Evolutionary conservation across 2,888 invertebrate species (phyloP).

Genomic region (Drosophila meridionalis): DNA sequence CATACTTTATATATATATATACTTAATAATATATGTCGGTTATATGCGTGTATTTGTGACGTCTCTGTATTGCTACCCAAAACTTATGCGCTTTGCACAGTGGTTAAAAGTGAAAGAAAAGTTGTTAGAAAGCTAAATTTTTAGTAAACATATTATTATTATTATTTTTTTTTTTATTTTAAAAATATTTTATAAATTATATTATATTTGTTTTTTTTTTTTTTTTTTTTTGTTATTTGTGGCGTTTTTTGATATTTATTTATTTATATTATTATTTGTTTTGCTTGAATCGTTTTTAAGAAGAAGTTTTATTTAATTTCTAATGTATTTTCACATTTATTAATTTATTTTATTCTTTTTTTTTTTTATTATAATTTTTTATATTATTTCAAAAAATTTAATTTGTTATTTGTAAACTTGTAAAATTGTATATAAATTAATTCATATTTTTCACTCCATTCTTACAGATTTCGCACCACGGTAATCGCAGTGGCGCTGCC

Average conservation of each 20-base stretch:
- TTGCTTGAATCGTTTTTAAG: too few species aligned
- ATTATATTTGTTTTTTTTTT: too few species aligned
- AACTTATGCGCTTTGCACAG: conserved; percentile 37
- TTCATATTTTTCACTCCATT: neutral
- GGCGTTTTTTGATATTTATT: too few species aligned
- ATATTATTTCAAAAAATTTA: neutral
- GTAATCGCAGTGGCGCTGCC: conserved; percentile 39
- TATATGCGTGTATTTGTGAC: conserved; percentile 24
- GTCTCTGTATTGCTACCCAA: conserved; percentile 30
- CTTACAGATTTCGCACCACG: conserved; percentile 16
- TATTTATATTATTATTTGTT: too few species aligned
- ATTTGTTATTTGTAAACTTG: neutral
- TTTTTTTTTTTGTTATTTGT: too few species aligned
- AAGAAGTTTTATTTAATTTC: too few species aligned
- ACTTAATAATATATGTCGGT: conserved; percentile 3
- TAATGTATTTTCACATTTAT: too few species aligned
- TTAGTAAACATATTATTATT: neutral
- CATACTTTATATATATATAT: conserved; percentile 31
- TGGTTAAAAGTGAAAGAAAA: neutral
- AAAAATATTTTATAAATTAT: too few species aligned
- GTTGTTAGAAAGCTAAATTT: neutral
- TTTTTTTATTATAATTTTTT: too few species aligned
- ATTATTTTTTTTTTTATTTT: too few species aligned
- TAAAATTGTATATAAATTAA: neutral
- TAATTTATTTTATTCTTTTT: too few species aligned